Evolutionary conservation across 2,888 invertebrate genomes (phyloP).

Genomic region (Herminia tarsipennalis): DNA sequence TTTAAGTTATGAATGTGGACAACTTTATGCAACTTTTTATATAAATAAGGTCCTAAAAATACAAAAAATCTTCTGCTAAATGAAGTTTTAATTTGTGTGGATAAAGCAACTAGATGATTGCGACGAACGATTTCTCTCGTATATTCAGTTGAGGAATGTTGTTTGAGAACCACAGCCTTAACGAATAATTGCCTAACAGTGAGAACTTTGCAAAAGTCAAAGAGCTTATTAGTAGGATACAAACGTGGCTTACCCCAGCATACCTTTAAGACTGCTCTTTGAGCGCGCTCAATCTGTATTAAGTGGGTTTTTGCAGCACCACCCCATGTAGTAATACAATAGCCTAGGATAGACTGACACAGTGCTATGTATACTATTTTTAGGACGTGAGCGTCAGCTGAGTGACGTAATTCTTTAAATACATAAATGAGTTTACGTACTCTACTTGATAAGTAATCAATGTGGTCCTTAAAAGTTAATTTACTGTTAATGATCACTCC

Average conservation of each 20-base stretch:
- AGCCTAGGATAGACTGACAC: neutral
- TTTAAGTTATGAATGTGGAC: no score
- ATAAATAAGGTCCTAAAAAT: no score
- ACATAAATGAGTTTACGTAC: neutral
- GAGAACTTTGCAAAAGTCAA: neutral
- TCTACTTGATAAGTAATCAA: neutral
- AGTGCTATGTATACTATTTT: neutral
- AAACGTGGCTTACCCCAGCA: neutral
- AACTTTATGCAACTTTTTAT: no score
- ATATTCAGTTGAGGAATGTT: neutral
- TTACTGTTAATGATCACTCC: neutral
- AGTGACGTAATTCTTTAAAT: neutral
- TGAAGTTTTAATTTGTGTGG: neutral
- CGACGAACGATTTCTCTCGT: neutral
- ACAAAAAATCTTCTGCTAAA: no score
- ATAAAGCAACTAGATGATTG: neutral
- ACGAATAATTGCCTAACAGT: neutral
- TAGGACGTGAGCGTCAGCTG: neutral
- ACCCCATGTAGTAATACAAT: neutral
- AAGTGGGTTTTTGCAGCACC: neutral
- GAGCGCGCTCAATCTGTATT: neutral
- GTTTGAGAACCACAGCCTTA: neutral
- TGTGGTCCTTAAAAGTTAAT: neutral
- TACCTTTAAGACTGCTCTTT: neutral
- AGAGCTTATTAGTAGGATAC: neutral